A percentile compares a stretch with the other conserved stretches of the same genome.
Conservation (phyloP, 2,888 invertebrate species). For the Latrodectus hesperus region DNA sequence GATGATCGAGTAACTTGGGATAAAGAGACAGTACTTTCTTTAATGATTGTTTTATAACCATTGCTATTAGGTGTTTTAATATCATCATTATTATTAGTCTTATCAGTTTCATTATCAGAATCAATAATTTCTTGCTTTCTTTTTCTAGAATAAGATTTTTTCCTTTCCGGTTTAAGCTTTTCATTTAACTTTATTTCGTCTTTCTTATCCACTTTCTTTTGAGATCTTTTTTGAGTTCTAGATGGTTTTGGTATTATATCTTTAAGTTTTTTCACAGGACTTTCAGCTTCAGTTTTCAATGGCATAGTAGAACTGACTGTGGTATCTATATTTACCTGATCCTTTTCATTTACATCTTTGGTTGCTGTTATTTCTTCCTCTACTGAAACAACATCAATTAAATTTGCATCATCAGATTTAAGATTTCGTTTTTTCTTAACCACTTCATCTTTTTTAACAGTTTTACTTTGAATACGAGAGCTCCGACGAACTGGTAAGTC, state of each 20-base stretch:
- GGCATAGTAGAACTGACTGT: not conserved
- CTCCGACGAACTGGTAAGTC: constrained; percentile 56
- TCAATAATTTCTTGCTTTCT: constrained; percentile 12
- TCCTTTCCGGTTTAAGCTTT: constrained; percentile 16
- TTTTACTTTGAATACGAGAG: constrained; percentile 28
- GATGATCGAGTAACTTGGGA: not conserved
- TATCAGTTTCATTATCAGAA: not conserved
- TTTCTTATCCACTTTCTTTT: constrained; percentile 9
- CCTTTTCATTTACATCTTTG: not conserved
- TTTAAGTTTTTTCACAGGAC: not conserved
- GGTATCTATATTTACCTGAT: not conserved
- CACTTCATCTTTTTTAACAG: constrained; percentile 30
- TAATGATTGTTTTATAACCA: not conserved
- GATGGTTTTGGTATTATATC: not conserved
- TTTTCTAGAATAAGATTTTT: constrained; percentile 16
- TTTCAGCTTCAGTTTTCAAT: not conserved
- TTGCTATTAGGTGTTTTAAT: not conserved
- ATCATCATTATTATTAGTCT: not conserved
- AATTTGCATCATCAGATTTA: not conserved
- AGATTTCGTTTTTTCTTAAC: constrained; percentile 7
- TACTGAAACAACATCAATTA: not conserved
- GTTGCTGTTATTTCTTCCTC: not conserved
- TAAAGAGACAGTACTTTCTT: not conserved
- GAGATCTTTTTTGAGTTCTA: constrained; percentile 6
- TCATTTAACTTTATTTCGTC: constrained; percentile 1